Evolutionary conservation across 2,113 vertebrate genomes (phyloP), one percentile per base, ranked within the genome.

Genomic region (Amphiprion ocellaris): DNA sequence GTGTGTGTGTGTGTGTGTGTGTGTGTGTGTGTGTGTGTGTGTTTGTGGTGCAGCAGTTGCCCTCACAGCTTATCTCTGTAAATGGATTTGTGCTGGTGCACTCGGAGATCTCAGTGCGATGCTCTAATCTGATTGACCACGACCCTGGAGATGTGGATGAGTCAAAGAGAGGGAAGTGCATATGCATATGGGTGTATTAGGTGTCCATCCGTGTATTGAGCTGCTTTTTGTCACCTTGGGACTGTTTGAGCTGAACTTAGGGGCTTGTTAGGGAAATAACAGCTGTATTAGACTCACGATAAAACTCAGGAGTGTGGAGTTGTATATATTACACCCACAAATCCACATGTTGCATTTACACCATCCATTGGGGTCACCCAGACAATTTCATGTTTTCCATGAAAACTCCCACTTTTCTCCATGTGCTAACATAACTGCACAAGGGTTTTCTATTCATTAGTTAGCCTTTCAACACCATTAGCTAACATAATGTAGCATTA

Each of bases 31-130:
- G 69, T 50, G 56, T 69, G 26, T 61, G 49, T 44, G 21, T 50
- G 30, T 62, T 33, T 44, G 33, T 61, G 39, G 60, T 58, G 24
- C 56, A 67, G 50, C 16, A 19, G 39, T 75, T 74, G 15, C 79
- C 82, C 62, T 81, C 72, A 8, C 50, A 77, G 72, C 82, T 91
- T 92, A 90, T 92, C 90, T 87, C 70, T 85, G 46, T 86, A 87
- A 90, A 86, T 89, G 85, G 88, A 92, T 93, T 93, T 90, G 82
- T 90, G 89, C 86, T 69, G 69, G 59, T 75, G 67, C 78, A 75
- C 73, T 86, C 17, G 0, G 74, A 87, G 79, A 88, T 92, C 81
- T 78, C 75, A 14, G 60, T 86, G 50, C 82, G 87, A 79, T 84
- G 54, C 76, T 79, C 44, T 91, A 92, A 93, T 93, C 90, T 84